Conservation (phyloP, 1,140 invertebrate species). For the Palaemon carinicauda region DNA sequence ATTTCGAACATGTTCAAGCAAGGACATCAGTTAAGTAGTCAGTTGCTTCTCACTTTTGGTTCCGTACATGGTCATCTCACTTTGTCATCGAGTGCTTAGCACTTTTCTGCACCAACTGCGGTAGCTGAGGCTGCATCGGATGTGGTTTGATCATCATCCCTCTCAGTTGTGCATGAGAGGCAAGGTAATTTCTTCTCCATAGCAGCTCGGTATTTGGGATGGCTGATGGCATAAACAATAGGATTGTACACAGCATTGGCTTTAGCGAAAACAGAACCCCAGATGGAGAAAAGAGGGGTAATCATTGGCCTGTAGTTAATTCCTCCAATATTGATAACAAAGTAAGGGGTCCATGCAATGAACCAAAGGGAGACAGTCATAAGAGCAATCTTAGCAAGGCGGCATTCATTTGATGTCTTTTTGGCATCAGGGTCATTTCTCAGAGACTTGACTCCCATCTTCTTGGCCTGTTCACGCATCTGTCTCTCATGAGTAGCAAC, state of each 20-base stretch:
- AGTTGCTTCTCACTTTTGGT: too few species aligned
- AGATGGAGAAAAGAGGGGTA: background rate
- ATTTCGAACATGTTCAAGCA: too few species aligned
- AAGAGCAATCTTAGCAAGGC: background rate
- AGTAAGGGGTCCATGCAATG: background rate
- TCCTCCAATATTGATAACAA: background rate
- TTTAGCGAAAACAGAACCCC: background rate
- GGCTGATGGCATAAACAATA: background rate
- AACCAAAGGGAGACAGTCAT: background rate
- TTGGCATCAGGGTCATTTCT: background rate
- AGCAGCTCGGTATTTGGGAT: background rate
- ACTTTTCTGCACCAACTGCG: too few species aligned
- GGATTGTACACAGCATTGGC: background rate
- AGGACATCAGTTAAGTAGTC: too few species aligned
- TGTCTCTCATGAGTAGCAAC: background rate
- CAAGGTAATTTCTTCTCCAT: background rate
- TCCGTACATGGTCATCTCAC: too few species aligned
- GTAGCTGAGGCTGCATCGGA: background rate
- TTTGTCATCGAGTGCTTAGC: background rate
- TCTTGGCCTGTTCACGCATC: background rate
- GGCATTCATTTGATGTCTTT: background rate
- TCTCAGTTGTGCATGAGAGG: background rate
- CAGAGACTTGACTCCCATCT: constrained; percentile 3
- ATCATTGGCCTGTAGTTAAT: background rate
- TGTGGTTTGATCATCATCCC: background rate